Conservation (phyloP, 23 tunicate genomes). For the Diplosoma virens region DNA sequence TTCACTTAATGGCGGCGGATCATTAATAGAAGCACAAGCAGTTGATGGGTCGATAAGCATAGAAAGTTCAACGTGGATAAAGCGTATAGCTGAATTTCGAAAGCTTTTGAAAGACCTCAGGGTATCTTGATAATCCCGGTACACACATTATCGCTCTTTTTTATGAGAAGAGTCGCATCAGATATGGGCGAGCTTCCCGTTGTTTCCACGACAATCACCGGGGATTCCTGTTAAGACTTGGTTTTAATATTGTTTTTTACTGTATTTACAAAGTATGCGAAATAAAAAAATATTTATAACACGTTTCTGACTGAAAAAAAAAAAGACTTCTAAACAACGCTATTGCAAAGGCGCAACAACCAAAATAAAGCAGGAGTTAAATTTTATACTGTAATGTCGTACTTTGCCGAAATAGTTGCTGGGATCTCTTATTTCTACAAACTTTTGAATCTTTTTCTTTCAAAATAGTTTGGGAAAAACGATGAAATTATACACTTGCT, state of each 20-base stretch:
- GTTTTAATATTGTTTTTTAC: neutral
- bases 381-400: no score
- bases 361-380: no score
- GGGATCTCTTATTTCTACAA: no score
- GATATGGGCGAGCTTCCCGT: neutral
- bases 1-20: neutral
- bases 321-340: no score
- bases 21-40: neutral
- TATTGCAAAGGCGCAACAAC: no score
- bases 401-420: no score
- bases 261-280: neutral
- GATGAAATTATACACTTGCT: no score
- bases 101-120: neutral
- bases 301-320: no score
- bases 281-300: no score
- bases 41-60: neutral
- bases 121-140: constrained; percentile 20
- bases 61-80: neutral
- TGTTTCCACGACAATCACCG: constrained; percentile 65
- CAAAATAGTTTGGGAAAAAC: no score
- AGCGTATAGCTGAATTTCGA: neutral
- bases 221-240: constrained; percentile 45
- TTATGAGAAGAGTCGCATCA: neutral
- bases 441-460: no score
- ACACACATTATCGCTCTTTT: constrained; percentile 16